Base-by-base conservation (phyloP, 2,113 vertebrate genomes). In the Xenus cinereus region DNA sequence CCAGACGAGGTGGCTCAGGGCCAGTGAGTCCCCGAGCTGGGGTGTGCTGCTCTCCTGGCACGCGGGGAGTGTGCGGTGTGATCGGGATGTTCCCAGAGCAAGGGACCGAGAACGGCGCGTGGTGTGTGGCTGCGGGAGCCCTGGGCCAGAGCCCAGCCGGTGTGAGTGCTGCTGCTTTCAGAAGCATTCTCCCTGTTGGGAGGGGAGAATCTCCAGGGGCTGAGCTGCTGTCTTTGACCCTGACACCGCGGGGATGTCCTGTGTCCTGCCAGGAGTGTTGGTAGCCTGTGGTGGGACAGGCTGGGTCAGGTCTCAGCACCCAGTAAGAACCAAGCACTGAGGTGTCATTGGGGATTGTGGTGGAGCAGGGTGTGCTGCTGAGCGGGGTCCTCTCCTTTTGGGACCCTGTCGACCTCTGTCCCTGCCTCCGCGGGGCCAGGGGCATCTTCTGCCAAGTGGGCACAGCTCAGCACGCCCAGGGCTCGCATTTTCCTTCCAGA, bases 351-450 rank as follows among this genome's bases (percentile, higher is more conserved):
- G 51, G 28, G 59, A 66, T 12, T 0, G 0, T 43, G 28, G 16
- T 60, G 57, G 69, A 78, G 46, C 17, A 53, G 68, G 4, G 6
- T 53, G 68, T 1, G 1, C 66, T 82, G 17, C 80, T 68, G 78
- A 59, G 66, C 1, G 7, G 43, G 16, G 50, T 80, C 68, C 53
- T 18, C 41, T 78, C 20, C 6, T 63, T 43, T 27, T 64, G 53
- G 30, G 48, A 37, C 26, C 9, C 32, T 0, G 0, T 59, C 0
- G 0, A 21, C 23, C 30, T 76, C 39, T 10, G 4, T 89, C 59
- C 14, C 35, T 77, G 45, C 24, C 53, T 33, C 14, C 2, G 0
- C 0, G 0, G 64, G 22, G 22, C 54, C 18, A 27, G 45, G 45
- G 30, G 3, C 45, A 43, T 85, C 43, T 93, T 20, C 76, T 81